Evolutionary conservation across 2,888 invertebrate genomes (phyloP), one percentile per base, ranked within the genome.

Genomic region (Luffia ferchaultella): DNA sequence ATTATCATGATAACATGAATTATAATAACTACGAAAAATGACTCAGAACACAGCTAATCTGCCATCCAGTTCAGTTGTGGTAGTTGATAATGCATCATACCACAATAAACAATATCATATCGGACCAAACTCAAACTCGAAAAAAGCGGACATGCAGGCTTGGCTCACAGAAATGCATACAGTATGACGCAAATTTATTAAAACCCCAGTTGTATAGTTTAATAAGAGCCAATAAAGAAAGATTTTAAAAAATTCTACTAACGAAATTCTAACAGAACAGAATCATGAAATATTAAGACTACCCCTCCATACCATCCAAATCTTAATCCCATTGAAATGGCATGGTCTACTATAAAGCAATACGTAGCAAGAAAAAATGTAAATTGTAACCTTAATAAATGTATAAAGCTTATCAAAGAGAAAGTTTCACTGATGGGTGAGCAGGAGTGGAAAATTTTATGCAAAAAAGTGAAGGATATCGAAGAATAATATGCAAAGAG

Each of bases 1-100:
- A 65, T 48, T 62, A 62, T 18, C 61, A 64, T 30, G 30, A 30
- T 43, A 58, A 62, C 42, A 63, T 64, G 61, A 67, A 63, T 52
- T 52, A 20, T 16, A 51, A 52, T 3, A 62, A 60, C 53, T 64
- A 60, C 46, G 55, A 54, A 45, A 58, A 60, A 52, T 66, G 64
- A 62, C 45, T 65, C 1, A 42, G 53, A 20, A 57, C 52, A 5
- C 54, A 62, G 48, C 49, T 64, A 40, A 48, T 63, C 1, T 62
- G 63, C 16, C 58, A 17, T 54, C 54, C 5, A 57, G 54, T 42
- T 57, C 61, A 18, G 60, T 59, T 1, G 54, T 60, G 45, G 57
- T 60, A 16, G 53, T 60, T 16, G 57, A 60, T 18, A 60, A 64
- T 52, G 61, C 61, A 1, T 55, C 63, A 1, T 62, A 62, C 50